Percentiles rank a stretch among this genome's conserved stretches.
phyloP scores from a whole-genome alignment of 92 coral and sea anemone genomes.

The Virgularia gustaviana region DNA sequence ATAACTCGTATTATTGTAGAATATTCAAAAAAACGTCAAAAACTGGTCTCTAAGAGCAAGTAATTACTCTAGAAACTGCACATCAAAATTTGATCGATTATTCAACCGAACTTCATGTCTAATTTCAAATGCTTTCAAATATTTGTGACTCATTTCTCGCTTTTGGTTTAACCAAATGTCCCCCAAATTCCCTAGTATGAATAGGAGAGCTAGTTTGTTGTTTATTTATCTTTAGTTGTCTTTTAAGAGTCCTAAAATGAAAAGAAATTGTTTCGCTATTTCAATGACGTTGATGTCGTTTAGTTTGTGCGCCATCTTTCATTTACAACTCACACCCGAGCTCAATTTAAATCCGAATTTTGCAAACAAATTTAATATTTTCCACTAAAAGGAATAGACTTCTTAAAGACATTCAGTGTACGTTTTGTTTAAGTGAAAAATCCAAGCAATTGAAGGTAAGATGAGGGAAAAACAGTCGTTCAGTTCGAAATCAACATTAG shows the following conservation, averaged over 20 bases:
- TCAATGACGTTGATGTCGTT: neutral
- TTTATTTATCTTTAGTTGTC: neutral
- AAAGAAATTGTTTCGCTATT: neutral
- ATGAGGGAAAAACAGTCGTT: too few species aligned
- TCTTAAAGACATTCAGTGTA: too few species aligned
- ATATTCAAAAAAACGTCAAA: neutral
- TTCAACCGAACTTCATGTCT: neutral
- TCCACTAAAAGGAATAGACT: neutral
- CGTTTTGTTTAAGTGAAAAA: too few species aligned
- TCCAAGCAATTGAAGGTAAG: too few species aligned
- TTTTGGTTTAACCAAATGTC: neutral
- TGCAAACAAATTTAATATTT: neutral
- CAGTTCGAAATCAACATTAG: too few species aligned
- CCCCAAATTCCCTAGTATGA: neutral
- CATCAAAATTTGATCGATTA: neutral
- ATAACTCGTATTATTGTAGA: neutral
- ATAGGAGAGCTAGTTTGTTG: neutral
- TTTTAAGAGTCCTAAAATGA: neutral
- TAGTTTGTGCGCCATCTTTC: slow-evolving; percentile 29
- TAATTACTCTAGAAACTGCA: slow-evolving; percentile 6
- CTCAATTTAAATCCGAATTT: slow-evolving; percentile 2
- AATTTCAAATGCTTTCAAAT: slow-evolving; percentile 5
- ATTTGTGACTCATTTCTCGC: slow-evolving; percentile 5
- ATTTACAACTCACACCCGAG: neutral
- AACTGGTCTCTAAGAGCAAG: neutral